Base-by-base conservation (phyloP, 1,140 invertebrate species). In the Galleria mellonella region DNA sequence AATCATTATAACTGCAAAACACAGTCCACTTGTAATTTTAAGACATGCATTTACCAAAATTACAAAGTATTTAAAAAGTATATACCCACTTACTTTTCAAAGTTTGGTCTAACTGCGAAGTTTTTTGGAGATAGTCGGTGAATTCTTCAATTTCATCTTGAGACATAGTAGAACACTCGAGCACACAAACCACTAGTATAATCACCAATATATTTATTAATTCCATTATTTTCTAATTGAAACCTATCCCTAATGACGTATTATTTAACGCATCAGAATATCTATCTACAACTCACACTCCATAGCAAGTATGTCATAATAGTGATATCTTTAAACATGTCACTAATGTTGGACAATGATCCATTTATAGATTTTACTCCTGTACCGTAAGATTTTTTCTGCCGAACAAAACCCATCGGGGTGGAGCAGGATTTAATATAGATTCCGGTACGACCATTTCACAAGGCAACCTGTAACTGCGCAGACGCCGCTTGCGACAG, bases 391-490 rank as follows among this genome's bases (percentile, higher is more conserved):
- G 62, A 65, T 75, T 79, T 76, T 77, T 77, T 60, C 55, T 46
- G 35, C 48, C 37, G 43, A 71, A 85, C 72, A 81, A 85, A 85
- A 77, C 68, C 68, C 70, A 72, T 76, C 64, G 55, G 69, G 68
- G 65, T 62, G 54, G 60, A 56, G 66, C 66, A 57, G 69, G 63
- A 73, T 70, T 76, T 83, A 85, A 79, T 83, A 85, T 83, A 85
- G 78, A 65, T 61, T 81, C 67, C 52, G 72, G 81, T 73, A 83
- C 81, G 72, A 81, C 78, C 78, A 84, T 84, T 84, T 83, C 81
- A 81, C 76, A 84, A 84, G 78, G 58, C 64, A 59, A 65, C 48
- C 54, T 58, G 67, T 53, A 68, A 84, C 78, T 84, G 78, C 55
- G 47, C 43, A 49, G 59, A 49, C 41, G 50, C 11, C 50, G 56